These are phyloP conservation scores for Hypotaenidia okinawae DNA, from an alignment of 2,797 vertebrate species.

Conservation along the genomic window DNA sequence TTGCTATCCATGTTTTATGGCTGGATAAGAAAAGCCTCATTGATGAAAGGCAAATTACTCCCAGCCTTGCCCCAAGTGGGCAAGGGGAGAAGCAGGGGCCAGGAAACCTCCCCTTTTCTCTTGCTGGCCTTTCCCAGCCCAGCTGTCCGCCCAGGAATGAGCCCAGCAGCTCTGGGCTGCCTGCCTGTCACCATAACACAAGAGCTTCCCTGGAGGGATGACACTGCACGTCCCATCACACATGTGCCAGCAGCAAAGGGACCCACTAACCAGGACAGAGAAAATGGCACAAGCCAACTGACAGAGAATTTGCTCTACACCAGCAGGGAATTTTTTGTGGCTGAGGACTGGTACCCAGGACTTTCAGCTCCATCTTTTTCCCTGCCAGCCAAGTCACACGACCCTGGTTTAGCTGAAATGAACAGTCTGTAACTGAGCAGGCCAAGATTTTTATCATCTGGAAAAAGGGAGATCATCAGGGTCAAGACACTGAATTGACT, in stretches of 20 bases:
- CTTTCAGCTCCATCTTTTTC: neutral
- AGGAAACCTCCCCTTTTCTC: neutral
- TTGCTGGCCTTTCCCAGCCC: neutral
- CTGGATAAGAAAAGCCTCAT: neutral
- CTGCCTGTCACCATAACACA: neutral
- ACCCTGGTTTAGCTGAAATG: neutral
- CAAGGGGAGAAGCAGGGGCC: neutral
- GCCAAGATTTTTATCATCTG: neutral
- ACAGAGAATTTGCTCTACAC: neutral
- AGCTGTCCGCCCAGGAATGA: neutral
- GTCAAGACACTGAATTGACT: slow-evolving; percentile 17
- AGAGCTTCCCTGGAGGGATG: neutral
- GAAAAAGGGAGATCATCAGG: neutral
- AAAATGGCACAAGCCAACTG: neutral
- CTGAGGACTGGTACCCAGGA: neutral
- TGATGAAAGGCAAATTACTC: neutral
- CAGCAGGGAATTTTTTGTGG: neutral
- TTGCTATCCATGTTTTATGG: neutral
- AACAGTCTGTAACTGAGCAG: neutral
- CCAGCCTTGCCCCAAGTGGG: neutral
- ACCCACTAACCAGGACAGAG: neutral
- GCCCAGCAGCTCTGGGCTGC: neutral
- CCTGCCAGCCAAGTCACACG: accelerated
- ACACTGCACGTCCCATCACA: neutral
- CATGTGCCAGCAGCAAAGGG: neutral